Percentiles rank a stretch among this genome's conserved stretches.
These are phyloP conservation scores for Sphaerophoria rueppellii DNA, from an alignment of 2,888 invertebrate genomes.

Conservation along the genomic window DNA sequence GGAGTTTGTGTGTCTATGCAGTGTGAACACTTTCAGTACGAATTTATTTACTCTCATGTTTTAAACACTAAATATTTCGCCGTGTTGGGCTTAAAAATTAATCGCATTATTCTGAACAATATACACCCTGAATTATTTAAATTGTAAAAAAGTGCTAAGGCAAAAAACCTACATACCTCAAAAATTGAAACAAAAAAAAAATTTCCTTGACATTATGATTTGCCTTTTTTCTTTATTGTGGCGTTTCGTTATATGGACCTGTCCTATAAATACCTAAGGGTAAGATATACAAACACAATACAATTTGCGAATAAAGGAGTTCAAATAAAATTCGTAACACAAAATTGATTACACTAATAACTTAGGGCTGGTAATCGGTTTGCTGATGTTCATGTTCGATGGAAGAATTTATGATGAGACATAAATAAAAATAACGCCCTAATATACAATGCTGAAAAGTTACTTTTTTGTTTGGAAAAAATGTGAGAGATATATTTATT, in stretches of 20 bases:
- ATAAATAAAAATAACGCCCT: constrained; percentile 50
- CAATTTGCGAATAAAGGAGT: not conserved
- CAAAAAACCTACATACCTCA: constrained; percentile 1
- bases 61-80: constrained; percentile 1
- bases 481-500: not conserved
- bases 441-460: constrained; percentile 16
- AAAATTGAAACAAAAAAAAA: not conserved
- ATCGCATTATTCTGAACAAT: constrained; percentile 15
- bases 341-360: constrained; percentile 65
- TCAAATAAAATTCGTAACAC: constrained; percentile 22
- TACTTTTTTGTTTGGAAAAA: not conserved
- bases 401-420: constrained; percentile 49
- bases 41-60: constrained; percentile 6
- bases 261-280: no score
- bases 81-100: constrained; percentile 4
- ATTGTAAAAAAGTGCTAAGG: constrained; percentile 15
- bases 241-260: not conserved
- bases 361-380: constrained; percentile 55
- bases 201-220: not conserved
- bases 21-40: not conserved
- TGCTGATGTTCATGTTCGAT: constrained; percentile 47
- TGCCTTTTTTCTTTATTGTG: not conserved
- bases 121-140: constrained; percentile 1
- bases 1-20: no score
- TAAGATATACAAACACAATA: no score